Base-by-base conservation (phyloP, 2,888 invertebrate species). In the Chelonus formosanus region DNA sequence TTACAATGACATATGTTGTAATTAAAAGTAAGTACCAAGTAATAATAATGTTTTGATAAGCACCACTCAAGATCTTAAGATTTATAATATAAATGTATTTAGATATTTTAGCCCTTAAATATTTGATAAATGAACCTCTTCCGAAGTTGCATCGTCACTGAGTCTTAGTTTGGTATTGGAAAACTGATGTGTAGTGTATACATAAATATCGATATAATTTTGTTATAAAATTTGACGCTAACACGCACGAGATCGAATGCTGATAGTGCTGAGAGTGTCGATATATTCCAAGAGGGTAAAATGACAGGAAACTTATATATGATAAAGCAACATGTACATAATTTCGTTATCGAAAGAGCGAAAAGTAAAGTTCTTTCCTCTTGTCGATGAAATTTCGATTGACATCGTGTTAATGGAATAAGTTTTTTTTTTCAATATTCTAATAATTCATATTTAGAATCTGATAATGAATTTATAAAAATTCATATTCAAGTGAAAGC, bases 171-270 rank as follows among this genome's bases (percentile, higher is more conserved):
- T 6, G n/a, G 4, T 52, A 52, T 52, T 4, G 10, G 52, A 31
- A 20, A 52, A 52, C 34, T 40, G 40, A 8, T 4, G 52, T 52
- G 52, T 32, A 34, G 32, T 52, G 3, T 52, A n/a, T n/a, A n/a
- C n/a, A 32, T 20, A 32, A 8, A 32, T 57, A 55, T 64, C 58
- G 52, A 64, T 64, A 64, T 64, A 32, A 64, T 57, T 40, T 10
- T 57, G 48, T 57, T 50, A 52, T 64, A 58, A 64, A 64, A 64
- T 64, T 48, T 43, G 52, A 58, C 43, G 52, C 36, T 35, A 35
- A 43, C 64, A 57, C 48, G 57, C 48, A 58, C 20, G 57, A 58
- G 64, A 52, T 57, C 58, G 57, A 64, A 57, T 58, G 32, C 8
- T 34, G 52, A 52, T 52, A 52, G 34, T 52, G 34, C 34, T 8